These are phyloP conservation scores for Xerus rutilus DNA, from an alignment of 2,797 vertebrate genomes.

Conservation along the genomic window DNA sequence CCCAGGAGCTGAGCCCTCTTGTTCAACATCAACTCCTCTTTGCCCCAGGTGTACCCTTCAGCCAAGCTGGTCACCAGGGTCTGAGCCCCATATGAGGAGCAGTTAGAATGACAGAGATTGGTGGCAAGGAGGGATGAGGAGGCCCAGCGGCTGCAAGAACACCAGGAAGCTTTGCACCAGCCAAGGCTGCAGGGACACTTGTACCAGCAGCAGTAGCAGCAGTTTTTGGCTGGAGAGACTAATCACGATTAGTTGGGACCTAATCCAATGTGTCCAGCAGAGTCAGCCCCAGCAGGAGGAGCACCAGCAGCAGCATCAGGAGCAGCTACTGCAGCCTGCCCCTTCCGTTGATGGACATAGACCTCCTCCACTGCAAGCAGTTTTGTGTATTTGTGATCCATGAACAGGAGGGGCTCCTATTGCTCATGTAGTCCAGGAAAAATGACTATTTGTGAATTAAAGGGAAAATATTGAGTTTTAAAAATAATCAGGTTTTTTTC, in stretches of 20 bases:
- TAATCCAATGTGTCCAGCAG: constrained; percentile 83
- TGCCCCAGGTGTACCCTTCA: constrained; percentile 77
- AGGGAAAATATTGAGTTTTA: constrained; percentile 2
- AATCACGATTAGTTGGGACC: too few species aligned
- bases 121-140: constrained; percentile 90
- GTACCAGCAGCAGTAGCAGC: constrained; percentile 69
- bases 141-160: constrained; percentile 89
- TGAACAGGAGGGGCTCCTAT: neutral
- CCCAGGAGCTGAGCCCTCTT: neutral
- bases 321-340: constrained; percentile 81
- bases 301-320: constrained; percentile 83
- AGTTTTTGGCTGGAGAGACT: constrained; percentile 89
- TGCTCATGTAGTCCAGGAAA: neutral
- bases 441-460: neutral
- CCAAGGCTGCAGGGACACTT: constrained; percentile 90
- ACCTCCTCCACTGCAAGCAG: neutral
- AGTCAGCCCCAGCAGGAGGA: constrained; percentile 89
- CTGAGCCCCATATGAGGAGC: constrained; percentile 93
- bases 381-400: rapidly evolving
- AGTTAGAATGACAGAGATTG: constrained; percentile 94
- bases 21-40: neutral
- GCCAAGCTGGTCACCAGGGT: constrained; percentile 65
- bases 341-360: rapidly evolving
- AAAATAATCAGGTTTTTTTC: neutral
- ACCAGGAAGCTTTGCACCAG: constrained; percentile 91